Conservation (phyloP, 2,113 vertebrate genomes). For the Shinisaurus crocodilurus region DNA sequence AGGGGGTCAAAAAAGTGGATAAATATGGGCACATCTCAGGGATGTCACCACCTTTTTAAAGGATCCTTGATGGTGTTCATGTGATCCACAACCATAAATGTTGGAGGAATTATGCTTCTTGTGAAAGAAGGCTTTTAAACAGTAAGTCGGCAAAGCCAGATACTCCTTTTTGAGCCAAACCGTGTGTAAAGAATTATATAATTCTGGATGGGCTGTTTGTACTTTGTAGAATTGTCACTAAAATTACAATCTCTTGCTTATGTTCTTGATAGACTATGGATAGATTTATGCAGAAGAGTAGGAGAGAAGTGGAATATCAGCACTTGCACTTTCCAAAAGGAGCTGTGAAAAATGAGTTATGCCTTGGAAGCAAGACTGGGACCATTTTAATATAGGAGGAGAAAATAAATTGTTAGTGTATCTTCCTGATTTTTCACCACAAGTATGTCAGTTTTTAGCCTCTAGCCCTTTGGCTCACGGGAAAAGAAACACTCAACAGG, state of each 20-base stretch:
- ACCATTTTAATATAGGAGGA: neutral
- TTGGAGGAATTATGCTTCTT: neutral
- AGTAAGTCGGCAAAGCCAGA: neutral
- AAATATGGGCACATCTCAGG: slow-evolving; percentile 5
- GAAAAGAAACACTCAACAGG: slow-evolving; percentile 11
- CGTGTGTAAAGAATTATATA: neutral
- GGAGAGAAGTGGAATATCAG: neutral
- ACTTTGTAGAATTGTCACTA: neutral
- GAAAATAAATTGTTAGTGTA: neutral
- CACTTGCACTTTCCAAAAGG: neutral
- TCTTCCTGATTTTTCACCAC: neutral
- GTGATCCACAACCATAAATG: neutral
- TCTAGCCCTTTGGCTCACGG: neutral
- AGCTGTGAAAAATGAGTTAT: neutral
- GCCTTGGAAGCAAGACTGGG: neutral
- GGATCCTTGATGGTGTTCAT: neutral
- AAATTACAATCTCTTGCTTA: neutral
- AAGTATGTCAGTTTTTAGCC: slow-evolving; percentile 21
- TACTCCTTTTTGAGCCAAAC: neutral
- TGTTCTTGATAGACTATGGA: neutral
- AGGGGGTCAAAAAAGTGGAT: neutral
- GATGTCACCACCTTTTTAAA: neutral
- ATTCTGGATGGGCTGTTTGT: accelerated
- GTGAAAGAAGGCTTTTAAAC: neutral
- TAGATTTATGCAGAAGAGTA: slow-evolving; percentile 2